phyloP scores from a whole-genome alignment of 2,113 vertebrate genomes.

The Serilophus lunatus region DNA sequence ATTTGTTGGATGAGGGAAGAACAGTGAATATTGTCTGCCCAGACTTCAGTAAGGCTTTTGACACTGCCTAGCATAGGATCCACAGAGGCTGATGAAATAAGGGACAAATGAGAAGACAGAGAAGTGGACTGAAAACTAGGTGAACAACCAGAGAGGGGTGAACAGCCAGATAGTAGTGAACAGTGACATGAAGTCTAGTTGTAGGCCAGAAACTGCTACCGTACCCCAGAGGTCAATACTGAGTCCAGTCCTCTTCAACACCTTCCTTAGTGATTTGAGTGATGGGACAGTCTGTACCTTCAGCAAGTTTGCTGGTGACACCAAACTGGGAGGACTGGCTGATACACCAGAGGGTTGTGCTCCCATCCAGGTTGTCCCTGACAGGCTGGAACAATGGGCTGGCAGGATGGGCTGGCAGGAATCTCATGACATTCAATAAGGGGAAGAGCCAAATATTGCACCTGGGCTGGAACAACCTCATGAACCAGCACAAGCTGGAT shows the following conservation, averaged over 20 bases:
- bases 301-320: background rate
- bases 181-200: background rate
- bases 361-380: background rate
- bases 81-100: background rate
- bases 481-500: background rate
- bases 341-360: rapidly evolving
- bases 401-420: background rate
- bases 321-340: background rate
- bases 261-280: background rate
- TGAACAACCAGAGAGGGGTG: background rate
- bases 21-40: background rate
- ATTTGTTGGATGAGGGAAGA: background rate
- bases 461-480: rapidly evolving
- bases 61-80: background rate
- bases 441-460: background rate
- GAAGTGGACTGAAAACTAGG: background rate
- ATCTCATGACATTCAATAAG: background rate
- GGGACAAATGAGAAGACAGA: background rate
- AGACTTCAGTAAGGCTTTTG: background rate
- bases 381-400: background rate
- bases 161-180: background rate
- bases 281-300: background rate
- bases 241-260: background rate
- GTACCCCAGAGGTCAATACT: background rate
- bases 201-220: background rate